Percentiles rank a stretch among this genome's conserved stretches.
phyloP scores from a whole-genome alignment of 2,113 vertebrate genomes.

The Strix aluco region DNA sequence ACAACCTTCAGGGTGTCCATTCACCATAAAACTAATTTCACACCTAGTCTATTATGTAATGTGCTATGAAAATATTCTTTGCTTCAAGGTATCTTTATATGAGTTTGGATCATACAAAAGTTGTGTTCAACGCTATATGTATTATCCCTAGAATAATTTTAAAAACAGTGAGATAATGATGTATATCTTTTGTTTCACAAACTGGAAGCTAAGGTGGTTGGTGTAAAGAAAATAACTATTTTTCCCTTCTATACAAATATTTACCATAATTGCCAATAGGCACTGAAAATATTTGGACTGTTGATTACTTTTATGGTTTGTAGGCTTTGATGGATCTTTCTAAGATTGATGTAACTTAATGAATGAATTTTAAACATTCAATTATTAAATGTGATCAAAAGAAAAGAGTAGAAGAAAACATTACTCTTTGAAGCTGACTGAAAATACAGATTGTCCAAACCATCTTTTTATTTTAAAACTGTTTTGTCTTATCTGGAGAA shows the following conservation, averaged over 20 bases:
- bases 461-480: neutral
- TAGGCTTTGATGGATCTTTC: neutral
- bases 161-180: neutral
- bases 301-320: neutral
- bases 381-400: neutral
- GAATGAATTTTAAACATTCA: neutral
- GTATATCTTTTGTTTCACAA: neutral
- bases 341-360: neutral
- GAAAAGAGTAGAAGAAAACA: neutral
- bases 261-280: neutral
- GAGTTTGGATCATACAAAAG: neutral
- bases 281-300: neutral
- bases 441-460: neutral
- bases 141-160: neutral
- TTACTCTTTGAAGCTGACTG: neutral
- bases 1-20: conserved; percentile 63
- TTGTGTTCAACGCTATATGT: neutral
- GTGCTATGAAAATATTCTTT: conserved; percentile 72
- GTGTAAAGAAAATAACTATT: neutral
- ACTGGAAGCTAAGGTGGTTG: neutral
- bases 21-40: conserved; percentile 78
- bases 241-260: neutral
- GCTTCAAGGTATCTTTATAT: conserved; percentile 62
- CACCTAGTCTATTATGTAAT: conserved; percentile 77
- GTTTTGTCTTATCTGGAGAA: neutral